Base-by-base conservation (phyloP, 2,797 vertebrate species). In the Columba guinea region DNA sequence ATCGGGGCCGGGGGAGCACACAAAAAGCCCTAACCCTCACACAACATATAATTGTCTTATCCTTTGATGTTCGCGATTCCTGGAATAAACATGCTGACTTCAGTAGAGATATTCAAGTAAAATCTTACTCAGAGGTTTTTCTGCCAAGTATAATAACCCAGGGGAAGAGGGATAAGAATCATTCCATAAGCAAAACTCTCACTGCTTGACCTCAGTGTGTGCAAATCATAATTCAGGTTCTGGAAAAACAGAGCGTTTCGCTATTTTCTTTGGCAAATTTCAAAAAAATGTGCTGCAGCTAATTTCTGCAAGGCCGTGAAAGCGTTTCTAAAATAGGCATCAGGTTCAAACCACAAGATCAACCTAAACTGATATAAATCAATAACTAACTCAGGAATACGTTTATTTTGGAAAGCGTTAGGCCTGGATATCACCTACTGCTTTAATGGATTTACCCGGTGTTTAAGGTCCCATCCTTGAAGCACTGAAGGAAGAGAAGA, bases 191-290 rank as follows among this genome's bases (percentile, higher is more conserved):
- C 96, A 96, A 87, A 96, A 86, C 96, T 96, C 90, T 94, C 1
- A 7, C 95, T 96, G 95, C 93, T 95, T 96, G 96, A 97, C 96
- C 96, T 97, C 96, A 89, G 92, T 95, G 90, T 96, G 94, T 95
- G 94, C 84, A 78, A 93, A 95, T 96, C 95, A 95, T 97, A 96
- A 97, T 94, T 97, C 96, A 96, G 94, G 94, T 92, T 97, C 96
- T 97, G 96, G 96, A 96, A 97, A 96, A 97, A 96, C 83, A 93
- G 95, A 95, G 74, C 71, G 5, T 91, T 96, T 91, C 41, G 93
- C 95, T 97, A 76, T 97, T 97, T 97, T 96, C 91, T 87, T 97
- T 97, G 97, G 97, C 97, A 94, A 89, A 95, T 97, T 93, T 81
- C 75, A 94, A 92, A 94, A 96, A 96, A 85, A 79, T 96, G 91